Evolutionary conservation across 2,888 invertebrate species (phyloP), one percentile per base, ranked within the genome.

Genomic region (Pollenia amentaria): DNA sequence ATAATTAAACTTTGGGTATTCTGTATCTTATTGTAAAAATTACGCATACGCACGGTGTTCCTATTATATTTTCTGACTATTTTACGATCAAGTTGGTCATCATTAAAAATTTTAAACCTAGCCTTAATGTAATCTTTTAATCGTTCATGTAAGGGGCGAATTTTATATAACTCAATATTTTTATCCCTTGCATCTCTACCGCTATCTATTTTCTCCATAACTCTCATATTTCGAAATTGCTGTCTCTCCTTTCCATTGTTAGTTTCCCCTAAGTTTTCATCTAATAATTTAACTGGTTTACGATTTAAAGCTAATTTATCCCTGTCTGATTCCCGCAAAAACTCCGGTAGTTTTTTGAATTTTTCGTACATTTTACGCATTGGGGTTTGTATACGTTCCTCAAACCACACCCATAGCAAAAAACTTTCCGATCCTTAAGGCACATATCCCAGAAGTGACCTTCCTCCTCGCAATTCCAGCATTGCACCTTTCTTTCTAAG

Each of bases 21-120:
- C 1, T 29, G 2, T 29, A 29, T 3, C 3, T 29, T 29, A 29
- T 29, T 29, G 3, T 29, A 29, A 29, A 29, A 29, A 29, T 64
- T 42, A n/a, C 62, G 6, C 16, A 64, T 64, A 4, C 64, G 16
- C 11, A 21, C 44, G n/a, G 40, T 62, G 7, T 40, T 40, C 11
- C 62, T 29, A 29, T 53, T 53, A 18, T 53, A 16, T 53, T 57
- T 57, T 29, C 29, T 57, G 12, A 57, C 29, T 29, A 57, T 11
- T 14, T 57, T 57, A 12, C 12, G 16, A 46, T 65, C 65, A 46
- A 65, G 21, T 11, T 44, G 14, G 16, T 14, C 21, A 46, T 65
- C 65, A 65, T 65, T 65, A 65, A 65, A 65, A 44, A 65, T 65
- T 21, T 46, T 18, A 65, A 46, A 65, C n/a, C 65, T 65, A 21